These are phyloP conservation scores for Colletes gigas DNA, from an alignment of 1,140 invertebrate species.

Conservation along the genomic window DNA sequence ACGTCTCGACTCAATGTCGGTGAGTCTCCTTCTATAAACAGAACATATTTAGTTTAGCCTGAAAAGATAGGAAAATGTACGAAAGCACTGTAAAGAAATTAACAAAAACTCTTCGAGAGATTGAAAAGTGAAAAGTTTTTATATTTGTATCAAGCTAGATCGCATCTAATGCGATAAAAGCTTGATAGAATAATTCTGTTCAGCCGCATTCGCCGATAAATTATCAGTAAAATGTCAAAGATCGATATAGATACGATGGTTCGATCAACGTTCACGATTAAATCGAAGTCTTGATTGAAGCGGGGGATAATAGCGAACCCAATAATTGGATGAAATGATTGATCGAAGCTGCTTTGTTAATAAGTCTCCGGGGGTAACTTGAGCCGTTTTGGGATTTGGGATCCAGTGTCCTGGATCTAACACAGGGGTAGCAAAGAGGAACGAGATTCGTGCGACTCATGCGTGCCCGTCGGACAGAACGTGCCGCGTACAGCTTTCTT, in stretches of 20 bases:
- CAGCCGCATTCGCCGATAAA: not conserved
- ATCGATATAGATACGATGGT: not conserved
- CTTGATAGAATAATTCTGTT: not conserved
- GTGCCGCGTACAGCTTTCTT: not conserved
- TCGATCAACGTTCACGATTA: not conserved
- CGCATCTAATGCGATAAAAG: not conserved
- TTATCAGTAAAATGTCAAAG: not conserved
- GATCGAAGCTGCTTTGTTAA: conserved; percentile 51
- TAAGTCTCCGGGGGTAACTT: conserved; percentile 42
- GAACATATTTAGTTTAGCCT: no score
- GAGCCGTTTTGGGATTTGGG: conserved; percentile 55
- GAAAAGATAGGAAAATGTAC: no score
- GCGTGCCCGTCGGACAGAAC: conserved; percentile 40
- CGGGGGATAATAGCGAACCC: conserved; percentile 17
- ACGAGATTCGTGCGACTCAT: not conserved
- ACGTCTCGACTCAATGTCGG: no score
- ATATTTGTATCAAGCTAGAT: no score
- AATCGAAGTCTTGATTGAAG: not conserved
- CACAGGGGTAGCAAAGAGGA: not conserved
- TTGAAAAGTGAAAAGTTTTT: no score
- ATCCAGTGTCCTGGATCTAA: conserved; percentile 4
- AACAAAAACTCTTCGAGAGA: no score
- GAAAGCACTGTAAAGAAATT: no score
- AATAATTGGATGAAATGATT: conserved; percentile 54
- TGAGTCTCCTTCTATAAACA: no score